These are phyloP conservation scores for Coelopa frigida DNA, from an alignment of 1,140 invertebrate genomes.

Conservation along the genomic window DNA sequence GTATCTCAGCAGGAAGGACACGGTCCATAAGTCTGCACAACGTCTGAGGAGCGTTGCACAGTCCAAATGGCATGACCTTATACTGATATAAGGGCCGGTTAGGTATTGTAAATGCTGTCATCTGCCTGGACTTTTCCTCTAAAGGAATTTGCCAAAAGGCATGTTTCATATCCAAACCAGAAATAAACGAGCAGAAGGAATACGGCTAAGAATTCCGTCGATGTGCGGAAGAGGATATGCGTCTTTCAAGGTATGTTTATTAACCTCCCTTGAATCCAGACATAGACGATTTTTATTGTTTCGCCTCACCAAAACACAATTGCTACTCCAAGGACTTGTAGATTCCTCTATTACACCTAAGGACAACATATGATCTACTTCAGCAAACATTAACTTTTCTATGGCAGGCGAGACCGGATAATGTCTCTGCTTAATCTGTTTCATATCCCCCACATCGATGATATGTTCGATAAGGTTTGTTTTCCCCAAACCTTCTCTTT, in stretches of 20 bases:
- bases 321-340: constrained; percentile 23
- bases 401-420: constrained; percentile 22
- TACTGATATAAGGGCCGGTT: constrained; percentile 7
- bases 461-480: constrained; percentile 21
- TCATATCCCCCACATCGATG: constrained; percentile 21
- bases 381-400: constrained; percentile 14
- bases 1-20: constrained; percentile 5
- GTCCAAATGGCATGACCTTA: constrained; percentile 17
- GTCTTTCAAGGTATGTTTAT: constrained; percentile 25
- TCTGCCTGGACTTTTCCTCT: constrained; percentile 20
- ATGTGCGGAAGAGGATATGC: constrained; percentile 29
- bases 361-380: constrained; percentile 24
- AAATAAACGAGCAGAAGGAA: constrained; percentile 19
- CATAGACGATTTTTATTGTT: constrained; percentile 21
- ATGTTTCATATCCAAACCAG: constrained; percentile 14
- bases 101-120: constrained; percentile 43
- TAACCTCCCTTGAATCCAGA: constrained; percentile 28
- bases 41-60: constrained; percentile 11
- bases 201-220: constrained; percentile 15
- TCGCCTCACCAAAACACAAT: constrained; percentile 25
- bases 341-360: constrained; percentile 21
- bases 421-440: constrained; percentile 23
- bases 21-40: constrained; percentile 9
- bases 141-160: constrained; percentile 41
- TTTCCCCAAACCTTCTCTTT: constrained; percentile 22